A percentile compares a stretch with the other conserved stretches of the same genome.
Evolutionary conservation across 2,888 invertebrate species (phyloP).

Genomic region (Ennomos erosarius): DNA sequence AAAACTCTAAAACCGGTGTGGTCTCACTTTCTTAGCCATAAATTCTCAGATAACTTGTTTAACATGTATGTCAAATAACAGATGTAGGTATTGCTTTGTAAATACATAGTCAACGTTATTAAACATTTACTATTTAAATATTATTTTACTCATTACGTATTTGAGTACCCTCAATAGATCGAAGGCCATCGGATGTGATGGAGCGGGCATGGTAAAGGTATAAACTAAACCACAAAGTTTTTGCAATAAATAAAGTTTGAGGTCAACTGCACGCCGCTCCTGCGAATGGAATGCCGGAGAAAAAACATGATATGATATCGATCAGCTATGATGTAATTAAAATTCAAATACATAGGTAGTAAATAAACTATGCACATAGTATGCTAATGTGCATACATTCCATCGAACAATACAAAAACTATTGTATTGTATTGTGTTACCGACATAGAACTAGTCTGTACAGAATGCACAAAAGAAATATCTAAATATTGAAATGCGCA

Average conservation of each 20-base stretch:
- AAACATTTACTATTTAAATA: slow-evolving; percentile 12
- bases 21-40: neutral
- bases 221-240: slow-evolving; percentile 16
- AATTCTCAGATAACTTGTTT: slow-evolving; percentile 12
- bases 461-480: no score
- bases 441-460: no score
- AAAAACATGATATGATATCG: slow-evolving; percentile 23
- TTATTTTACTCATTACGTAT: slow-evolving; percentile 10
- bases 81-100: slow-evolving; percentile 1
- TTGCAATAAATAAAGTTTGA: slow-evolving; percentile 36
- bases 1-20: no score
- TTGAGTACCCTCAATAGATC: slow-evolving; percentile 14
- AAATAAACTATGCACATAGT: neutral
- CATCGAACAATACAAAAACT: slow-evolving; percentile 14
- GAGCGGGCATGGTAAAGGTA: slow-evolving; percentile 15
- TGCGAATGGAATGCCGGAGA: slow-evolving; percentile 33
- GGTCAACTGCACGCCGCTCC: slow-evolving; percentile 39
- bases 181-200: slow-evolving; percentile 20
- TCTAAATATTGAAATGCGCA: no score
- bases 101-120: neutral
- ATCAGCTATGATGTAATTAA: slow-evolving; percentile 19
- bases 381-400: slow-evolving; percentile 14
- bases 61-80: slow-evolving; percentile 17
- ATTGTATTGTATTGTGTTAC: neutral
- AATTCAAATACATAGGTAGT: slow-evolving; percentile 6